Conservation (phyloP, 2,888 invertebrate genomes). For the Protodeltote pygarga region DNA sequence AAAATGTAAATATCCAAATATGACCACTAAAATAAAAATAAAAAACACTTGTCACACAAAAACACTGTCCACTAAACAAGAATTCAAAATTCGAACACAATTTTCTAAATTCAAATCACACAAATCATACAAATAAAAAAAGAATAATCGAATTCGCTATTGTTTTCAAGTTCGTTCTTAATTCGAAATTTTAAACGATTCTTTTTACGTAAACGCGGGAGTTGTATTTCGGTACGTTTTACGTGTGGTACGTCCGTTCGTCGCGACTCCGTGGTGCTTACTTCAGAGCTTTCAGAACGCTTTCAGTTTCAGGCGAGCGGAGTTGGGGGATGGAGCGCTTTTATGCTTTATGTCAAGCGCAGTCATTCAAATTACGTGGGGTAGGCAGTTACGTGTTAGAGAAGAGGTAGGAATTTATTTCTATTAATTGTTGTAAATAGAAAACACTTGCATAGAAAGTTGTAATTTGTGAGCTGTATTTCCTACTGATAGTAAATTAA, state of each 20-base stretch:
- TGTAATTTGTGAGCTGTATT: no score
- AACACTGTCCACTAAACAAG: constrained; percentile 22
- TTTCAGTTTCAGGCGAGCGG: constrained; percentile 41
- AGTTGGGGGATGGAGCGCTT: constrained; percentile 29
- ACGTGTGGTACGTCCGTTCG: constrained; percentile 54
- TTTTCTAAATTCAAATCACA: constrained; percentile 2
- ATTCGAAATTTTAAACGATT: background rate
- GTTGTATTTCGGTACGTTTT: constrained; percentile 24
- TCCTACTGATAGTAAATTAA: no score
- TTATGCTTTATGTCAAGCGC: constrained; percentile 32
- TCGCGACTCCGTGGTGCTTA: constrained; percentile 51
- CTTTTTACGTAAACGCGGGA: constrained; percentile 28
- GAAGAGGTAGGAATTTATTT: background rate
- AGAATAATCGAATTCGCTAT: background rate
- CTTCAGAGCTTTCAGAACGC: constrained; percentile 60
- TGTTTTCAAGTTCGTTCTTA: constrained; percentile 1
- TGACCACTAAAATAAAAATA: constrained; percentile 33
- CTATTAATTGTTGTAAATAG: no score
- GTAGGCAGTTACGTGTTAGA: constrained; percentile 5
- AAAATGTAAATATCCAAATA: constrained; percentile 45
- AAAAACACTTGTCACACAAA: constrained; percentile 39
- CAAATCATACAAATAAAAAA: constrained; percentile 3
- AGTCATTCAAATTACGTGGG: constrained; percentile 19
- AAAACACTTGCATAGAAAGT: no score
- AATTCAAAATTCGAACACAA: constrained; percentile 14